Base-by-base conservation (phyloP, 2,113 vertebrate genomes). In the Solea solea region DNA sequence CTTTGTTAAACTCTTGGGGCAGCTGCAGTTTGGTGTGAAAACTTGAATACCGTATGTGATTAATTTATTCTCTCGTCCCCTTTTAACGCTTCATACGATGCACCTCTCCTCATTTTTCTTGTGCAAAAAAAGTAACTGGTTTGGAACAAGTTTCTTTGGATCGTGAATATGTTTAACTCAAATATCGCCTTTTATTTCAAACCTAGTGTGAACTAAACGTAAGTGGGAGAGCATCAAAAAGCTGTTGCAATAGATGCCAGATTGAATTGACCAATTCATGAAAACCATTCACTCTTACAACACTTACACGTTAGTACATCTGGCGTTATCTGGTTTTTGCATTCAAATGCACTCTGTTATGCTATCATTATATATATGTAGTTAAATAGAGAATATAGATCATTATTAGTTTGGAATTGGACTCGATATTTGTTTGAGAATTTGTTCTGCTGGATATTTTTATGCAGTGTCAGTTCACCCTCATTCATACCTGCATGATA, bases 381-480 rank as follows among this genome's bases (percentile, higher is more conserved):
- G 34, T 34, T 34, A n/a, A 72, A 52, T 51, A 41, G 45, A 69
- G 41, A 49, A 39, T 69, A 74, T 27, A 54, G 44, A 56, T 60
- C 11, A 46, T 42, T 11, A 2, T 50, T 70, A 61, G 34, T 75
- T 44, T 51, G 3, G 49, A 57, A 57, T 21, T 50, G 16, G 5
- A 50, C 55, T 27, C n/a, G 34, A 50, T 21, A 70, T 42, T 4
- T 8, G 0, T 12, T n/a, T 34, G 71, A 57, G 13, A 12, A 57
- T 28, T 71, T 71, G 46, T 69, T 69, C 44, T 61, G 27, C 45
- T 52, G 39, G 48, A 1, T 65, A 44, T 80, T 74, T 71, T 15
- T 7, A 48, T 45, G 40, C 51, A 15, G 28, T 41, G 21, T 44
- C 57, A 40, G 15, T 49, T 69, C 53, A 15, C 53, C 44, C 67